Evolutionary conservation across 2,797 vertebrate species (phyloP).

Genomic region (Sebastes baramenuke): DNA sequence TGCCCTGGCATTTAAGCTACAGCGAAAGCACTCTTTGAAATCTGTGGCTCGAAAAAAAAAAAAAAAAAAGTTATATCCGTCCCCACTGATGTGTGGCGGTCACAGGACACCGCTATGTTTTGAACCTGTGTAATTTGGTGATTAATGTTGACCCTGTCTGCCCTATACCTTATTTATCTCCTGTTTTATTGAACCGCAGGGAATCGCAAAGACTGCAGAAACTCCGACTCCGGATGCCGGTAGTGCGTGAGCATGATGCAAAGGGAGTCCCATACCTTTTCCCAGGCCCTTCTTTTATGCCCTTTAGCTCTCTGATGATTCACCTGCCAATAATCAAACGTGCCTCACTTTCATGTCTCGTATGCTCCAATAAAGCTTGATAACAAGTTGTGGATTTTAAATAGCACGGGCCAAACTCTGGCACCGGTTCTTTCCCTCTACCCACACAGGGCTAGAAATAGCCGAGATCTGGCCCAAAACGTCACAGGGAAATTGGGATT

Average conservation of each 20-base stretch:
- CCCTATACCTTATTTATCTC: slow-evolving; percentile 61
- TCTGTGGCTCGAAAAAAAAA: slow-evolving; percentile 46
- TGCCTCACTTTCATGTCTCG: slow-evolving; percentile 62
- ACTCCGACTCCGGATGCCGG: slow-evolving; percentile 41
- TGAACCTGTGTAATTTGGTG: slow-evolving; percentile 68
- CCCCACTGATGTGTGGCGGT: slow-evolving; percentile 39
- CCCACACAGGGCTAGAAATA: slow-evolving; percentile 65
- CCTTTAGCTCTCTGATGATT: slow-evolving; percentile 65
- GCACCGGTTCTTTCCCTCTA: slow-evolving; percentile 47
- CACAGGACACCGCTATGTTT: slow-evolving; percentile 47
- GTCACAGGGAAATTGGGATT: slow-evolving; percentile 79
- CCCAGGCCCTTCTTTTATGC: slow-evolving; percentile 31
- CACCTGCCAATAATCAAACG: slow-evolving; percentile 65
- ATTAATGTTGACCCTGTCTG: slow-evolving; percentile 68
- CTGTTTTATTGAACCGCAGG: slow-evolving; percentile 62
- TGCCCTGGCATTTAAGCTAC: slow-evolving; percentile 74
- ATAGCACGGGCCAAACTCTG: slow-evolving; percentile 67
- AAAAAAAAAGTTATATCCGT: slow-evolving; percentile 45
- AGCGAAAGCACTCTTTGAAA: slow-evolving; percentile 72
- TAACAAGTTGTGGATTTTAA: slow-evolving; percentile 72
- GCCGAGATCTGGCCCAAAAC: slow-evolving; percentile 69
- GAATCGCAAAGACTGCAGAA: slow-evolving; percentile 56
- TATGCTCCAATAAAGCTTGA: slow-evolving; percentile 69
- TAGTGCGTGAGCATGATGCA: slow-evolving; percentile 31
- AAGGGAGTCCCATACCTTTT: slow-evolving; percentile 42